These are phyloP conservation scores for Agrochola lychnidis DNA, from an alignment of 2,888 invertebrate species.

Conservation along the genomic window DNA sequence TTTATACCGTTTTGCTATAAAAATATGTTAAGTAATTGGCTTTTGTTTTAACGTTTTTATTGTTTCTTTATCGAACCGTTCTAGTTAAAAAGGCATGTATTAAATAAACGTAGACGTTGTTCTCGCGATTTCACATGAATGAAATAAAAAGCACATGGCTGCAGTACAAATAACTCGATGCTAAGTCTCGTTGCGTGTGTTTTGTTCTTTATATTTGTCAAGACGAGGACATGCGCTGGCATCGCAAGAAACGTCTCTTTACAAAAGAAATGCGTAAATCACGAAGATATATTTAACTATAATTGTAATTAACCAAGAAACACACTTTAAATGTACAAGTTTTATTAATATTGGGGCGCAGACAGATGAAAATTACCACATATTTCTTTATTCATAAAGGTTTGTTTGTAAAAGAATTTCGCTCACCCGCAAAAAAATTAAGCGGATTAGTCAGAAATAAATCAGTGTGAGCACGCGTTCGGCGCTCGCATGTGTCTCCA, in stretches of 20 bases:
- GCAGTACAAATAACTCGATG: conserved; percentile 50
- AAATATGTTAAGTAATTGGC: conserved; percentile 41
- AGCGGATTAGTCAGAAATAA: conserved; percentile 64
- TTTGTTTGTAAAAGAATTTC: conserved; percentile 45
- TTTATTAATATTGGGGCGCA: conserved; percentile 21
- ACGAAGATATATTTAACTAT: conserved; percentile 33
- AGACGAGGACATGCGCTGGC: conserved; percentile 25
- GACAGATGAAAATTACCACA: conserved; percentile 40
- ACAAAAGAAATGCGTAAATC: conserved; percentile 45
- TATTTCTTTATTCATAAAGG: conserved; percentile 43
- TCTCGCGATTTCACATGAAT: conserved; percentile 46
- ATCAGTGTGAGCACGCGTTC: conserved; percentile 55
- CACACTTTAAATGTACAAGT: conserved; percentile 16
- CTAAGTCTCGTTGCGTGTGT: conserved; percentile 37
- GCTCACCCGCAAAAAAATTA: conserved; percentile 48
- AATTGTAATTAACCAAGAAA: conserved; percentile 34
- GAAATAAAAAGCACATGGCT: conserved; percentile 51
- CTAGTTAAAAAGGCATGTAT: conserved; percentile 7
- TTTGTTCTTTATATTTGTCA: conserved; percentile 48
- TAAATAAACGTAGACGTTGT: conserved; percentile 25
- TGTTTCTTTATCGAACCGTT: conserved; percentile 19
- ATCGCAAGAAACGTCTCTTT: conserved; percentile 17
- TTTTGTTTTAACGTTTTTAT: conserved; percentile 32
- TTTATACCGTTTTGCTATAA: conserved; percentile 36
- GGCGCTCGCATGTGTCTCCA: conserved; percentile 36